These are phyloP conservation scores for Polymixis lichenea DNA, from an alignment of 2,888 invertebrate species.

Conservation along the genomic window DNA sequence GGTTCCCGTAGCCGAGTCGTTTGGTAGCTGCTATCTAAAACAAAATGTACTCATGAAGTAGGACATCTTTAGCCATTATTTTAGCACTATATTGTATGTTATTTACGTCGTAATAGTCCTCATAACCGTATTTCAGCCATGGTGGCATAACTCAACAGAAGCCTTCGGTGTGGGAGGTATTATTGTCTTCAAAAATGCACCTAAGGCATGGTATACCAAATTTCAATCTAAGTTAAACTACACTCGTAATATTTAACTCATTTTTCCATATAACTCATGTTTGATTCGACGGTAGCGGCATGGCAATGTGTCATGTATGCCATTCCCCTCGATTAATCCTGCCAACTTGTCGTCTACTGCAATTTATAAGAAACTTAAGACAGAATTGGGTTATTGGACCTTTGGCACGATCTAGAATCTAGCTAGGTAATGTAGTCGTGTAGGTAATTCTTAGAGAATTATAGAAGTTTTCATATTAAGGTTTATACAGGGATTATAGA, in stretches of 20 bases:
- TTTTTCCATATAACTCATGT: constrained; percentile 31
- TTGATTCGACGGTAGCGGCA: constrained; percentile 27
- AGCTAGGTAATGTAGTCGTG: constrained; percentile 18
- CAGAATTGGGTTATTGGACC: constrained; percentile 55
- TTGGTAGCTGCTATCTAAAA: constrained; percentile 94
- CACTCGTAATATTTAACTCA: neutral
- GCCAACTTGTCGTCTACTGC: constrained; percentile 53
- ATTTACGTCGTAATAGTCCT: too few species aligned
- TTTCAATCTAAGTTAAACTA: neutral
- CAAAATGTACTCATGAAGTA: constrained; percentile 39
- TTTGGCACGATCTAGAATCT: constrained; percentile 20
- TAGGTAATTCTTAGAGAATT: neutral
- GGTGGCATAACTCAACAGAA: too few species aligned
- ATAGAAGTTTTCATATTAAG: too few species aligned
- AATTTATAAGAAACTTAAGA: constrained; percentile 60
- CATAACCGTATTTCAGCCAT: too few species aligned
- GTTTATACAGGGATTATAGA: too few species aligned
- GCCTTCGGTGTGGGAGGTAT: too few species aligned
- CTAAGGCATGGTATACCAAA: neutral
- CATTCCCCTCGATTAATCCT: constrained; percentile 50
- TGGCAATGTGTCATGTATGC: constrained; percentile 45
- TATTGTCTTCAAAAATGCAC: too few species aligned
- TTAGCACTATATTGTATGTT: too few species aligned
- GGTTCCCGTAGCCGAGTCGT: constrained; percentile 98
- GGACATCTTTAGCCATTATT: neutral